Evolutionary conservation across 2,113 vertebrate genomes (phyloP).

Genomic region (Agelaius tricolor): DNA sequence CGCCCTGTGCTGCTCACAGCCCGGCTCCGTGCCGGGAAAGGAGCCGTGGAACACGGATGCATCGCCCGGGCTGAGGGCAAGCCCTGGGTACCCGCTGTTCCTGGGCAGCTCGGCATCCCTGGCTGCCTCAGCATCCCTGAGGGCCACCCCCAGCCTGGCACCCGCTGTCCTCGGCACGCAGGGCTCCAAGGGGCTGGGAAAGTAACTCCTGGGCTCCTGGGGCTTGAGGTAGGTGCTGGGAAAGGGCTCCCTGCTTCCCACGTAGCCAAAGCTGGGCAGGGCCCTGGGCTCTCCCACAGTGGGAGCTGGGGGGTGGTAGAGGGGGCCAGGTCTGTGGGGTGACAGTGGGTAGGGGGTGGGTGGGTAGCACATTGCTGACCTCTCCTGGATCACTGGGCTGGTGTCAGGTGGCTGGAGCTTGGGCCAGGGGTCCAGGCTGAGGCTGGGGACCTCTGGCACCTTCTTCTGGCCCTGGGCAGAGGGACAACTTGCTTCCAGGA

Average conservation of each 20-base stretch:
- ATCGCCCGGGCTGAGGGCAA: neutral
- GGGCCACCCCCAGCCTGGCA: neutral
- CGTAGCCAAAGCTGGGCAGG: neutral
- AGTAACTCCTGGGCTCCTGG: conserved; percentile 44
- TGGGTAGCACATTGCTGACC: conserved; percentile 64
- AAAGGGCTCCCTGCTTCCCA: neutral
- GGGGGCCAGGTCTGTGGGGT: neutral
- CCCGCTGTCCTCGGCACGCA: neutral
- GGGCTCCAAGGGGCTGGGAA: conserved; percentile 47
- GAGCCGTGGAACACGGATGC: accelerated
- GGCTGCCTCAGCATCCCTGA: conserved; percentile 47
- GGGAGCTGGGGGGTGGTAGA: neutral
- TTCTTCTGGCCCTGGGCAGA: conserved; percentile 41
- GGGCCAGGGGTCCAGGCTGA: conserved; percentile 70
- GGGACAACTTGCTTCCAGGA: conserved; percentile 69
- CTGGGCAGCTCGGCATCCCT: neutral
- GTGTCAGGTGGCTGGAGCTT: conserved; percentile 46
- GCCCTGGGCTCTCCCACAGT: neutral
- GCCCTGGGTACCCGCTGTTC: neutral
- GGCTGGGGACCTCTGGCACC: neutral
- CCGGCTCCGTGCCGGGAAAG: accelerated
- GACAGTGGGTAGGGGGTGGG: conserved; percentile 66
- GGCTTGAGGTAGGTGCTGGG: conserved; percentile 47
- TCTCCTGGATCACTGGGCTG: conserved; percentile 70
- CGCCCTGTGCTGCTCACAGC: neutral